A percentile compares a stretch with the other conserved stretches of the same genome.
Conservation (phyloP, 1,140 invertebrate genomes). For the Leguminivora glycinivorella region DNA sequence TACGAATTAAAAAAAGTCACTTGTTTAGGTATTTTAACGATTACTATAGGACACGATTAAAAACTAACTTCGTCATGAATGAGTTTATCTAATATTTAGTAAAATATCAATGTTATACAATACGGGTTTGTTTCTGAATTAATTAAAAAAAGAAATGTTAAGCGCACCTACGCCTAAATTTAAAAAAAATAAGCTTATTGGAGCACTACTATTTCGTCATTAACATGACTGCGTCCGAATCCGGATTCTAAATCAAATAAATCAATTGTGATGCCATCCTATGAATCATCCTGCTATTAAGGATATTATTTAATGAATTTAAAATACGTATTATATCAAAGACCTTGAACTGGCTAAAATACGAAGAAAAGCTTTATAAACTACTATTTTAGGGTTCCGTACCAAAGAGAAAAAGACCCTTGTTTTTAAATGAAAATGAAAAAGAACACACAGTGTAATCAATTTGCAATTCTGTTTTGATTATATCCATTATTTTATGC, state of each 20-base stretch:
- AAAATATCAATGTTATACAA: too few relatives aligned
- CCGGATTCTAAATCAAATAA: background rate
- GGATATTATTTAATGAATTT: background rate
- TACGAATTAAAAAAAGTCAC: too few relatives aligned
- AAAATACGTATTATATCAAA: background rate
- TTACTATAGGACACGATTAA: too few relatives aligned
- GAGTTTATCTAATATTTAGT: too few relatives aligned
- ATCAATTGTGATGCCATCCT: background rate
- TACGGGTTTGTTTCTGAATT: too few relatives aligned
- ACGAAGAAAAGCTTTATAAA: background rate
- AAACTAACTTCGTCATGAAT: too few relatives aligned
- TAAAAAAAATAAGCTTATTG: background rate
- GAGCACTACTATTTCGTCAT: constrained; percentile 2
- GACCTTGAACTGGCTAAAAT: background rate
- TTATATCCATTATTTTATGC: background rate
- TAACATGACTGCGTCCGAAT: background rate
- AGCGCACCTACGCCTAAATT: too few relatives aligned
- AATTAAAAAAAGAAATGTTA: too few relatives aligned
- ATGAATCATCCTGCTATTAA: background rate
- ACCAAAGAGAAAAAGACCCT: background rate
- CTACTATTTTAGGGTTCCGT: background rate
- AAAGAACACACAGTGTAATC: too few relatives aligned
- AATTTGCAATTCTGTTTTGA: too few relatives aligned
- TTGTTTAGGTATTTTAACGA: too few relatives aligned
- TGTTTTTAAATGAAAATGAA: too few relatives aligned